Conservation (phyloP, 2,113 vertebrate genomes). For the Gambusia affinis region DNA sequence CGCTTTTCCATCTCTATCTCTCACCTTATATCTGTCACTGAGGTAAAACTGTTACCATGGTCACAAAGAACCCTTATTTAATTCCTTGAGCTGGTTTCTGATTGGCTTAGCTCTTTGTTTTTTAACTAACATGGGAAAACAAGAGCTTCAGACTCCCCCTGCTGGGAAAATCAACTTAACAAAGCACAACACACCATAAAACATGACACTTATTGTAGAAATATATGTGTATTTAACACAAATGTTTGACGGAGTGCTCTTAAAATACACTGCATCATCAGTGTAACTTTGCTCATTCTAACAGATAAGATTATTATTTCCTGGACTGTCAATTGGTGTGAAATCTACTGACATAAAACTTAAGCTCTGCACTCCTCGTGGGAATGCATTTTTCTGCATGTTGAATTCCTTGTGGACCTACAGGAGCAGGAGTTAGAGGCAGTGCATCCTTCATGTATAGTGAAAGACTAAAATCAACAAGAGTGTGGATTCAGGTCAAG, state of each 20-base stretch:
- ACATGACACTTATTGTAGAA: background rate
- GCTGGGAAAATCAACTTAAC: constrained; percentile 39
- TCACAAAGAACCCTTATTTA: constrained; percentile 67
- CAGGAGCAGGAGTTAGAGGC: background rate
- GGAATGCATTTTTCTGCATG: constrained; percentile 12
- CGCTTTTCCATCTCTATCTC: constrained; percentile 58
- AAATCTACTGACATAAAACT: constrained; percentile 13
- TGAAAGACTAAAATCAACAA: constrained; percentile 30
- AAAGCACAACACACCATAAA: background rate
- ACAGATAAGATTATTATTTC: background rate
- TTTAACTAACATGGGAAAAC: constrained; percentile 18
- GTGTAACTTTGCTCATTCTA: background rate
- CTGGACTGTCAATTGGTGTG: constrained; percentile 20
- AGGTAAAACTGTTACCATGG: constrained; percentile 79
- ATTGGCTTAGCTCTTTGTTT: constrained; percentile 55
- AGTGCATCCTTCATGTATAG: background rate
- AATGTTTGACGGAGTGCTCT: background rate
- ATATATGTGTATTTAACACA: background rate
- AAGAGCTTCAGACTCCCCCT: constrained; percentile 51
- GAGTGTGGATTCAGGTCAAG: constrained; percentile 11
- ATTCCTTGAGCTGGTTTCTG: constrained; percentile 61
- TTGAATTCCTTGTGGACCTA: constrained; percentile 9
- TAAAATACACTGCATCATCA: background rate
- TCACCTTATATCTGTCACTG: constrained; percentile 60
- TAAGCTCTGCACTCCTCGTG: background rate